Conservation (phyloP, 2,113 vertebrate genomes). For the Hepsetus odoe region DNA sequence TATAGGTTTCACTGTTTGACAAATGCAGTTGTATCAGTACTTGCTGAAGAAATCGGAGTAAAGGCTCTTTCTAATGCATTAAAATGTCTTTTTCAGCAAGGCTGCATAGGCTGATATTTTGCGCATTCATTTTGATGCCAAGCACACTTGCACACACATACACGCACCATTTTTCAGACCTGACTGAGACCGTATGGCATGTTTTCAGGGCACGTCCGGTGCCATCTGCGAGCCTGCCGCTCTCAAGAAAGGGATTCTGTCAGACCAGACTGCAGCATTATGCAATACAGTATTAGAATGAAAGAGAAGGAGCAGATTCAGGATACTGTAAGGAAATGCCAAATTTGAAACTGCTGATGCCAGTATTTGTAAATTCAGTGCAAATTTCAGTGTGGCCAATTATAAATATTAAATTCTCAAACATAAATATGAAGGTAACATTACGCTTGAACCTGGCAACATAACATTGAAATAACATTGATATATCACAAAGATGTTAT, state of each 20-base stretch:
- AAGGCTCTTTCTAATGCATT: slow-evolving; percentile 8
- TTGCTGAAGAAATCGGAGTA: background rate
- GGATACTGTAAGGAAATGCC: background rate
- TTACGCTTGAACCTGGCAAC: no score
- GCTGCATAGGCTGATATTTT: background rate
- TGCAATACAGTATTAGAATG: slow-evolving; percentile 7
- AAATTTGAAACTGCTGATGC: background rate
- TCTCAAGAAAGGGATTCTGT: slow-evolving; percentile 2
- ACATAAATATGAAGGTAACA: no score
- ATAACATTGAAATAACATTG: no score
- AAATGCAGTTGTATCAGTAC: background rate
- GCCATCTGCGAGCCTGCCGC: slow-evolving; percentile 19
- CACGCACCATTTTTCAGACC: slow-evolving; percentile 18
- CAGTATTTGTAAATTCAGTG: background rate
- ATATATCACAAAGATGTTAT: no score
- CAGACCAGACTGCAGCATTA: slow-evolving; percentile 25
- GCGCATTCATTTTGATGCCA: background rate
- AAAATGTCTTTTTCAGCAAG: background rate
- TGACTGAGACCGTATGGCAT: slow-evolving; percentile 13
- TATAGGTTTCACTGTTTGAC: background rate
- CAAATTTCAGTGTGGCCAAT: background rate
- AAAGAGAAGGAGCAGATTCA: background rate
- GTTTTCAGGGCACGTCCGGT: slow-evolving; percentile 17
- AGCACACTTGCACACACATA: background rate
- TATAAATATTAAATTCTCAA: background rate